phyloP scores from a whole-genome alignment of 2,113 vertebrate genomes.

The Oncorhynchus nerka region DNA sequence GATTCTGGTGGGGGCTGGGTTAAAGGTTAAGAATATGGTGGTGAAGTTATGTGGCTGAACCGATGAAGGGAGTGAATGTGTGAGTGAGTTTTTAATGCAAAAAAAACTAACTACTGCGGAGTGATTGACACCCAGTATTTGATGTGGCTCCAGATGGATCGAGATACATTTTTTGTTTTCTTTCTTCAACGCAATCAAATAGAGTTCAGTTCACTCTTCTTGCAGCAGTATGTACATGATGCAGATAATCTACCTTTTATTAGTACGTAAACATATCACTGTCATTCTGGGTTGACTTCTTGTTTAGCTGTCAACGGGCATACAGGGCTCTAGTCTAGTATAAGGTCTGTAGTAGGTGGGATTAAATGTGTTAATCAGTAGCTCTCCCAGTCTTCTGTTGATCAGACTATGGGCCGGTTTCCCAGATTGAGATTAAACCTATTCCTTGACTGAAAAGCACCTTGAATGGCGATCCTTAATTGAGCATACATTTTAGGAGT shows the following conservation, averaged over 20 bases:
- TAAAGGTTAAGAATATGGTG: not conserved
- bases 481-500: too few relatives aligned
- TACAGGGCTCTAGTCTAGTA: not conserved
- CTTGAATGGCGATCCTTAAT: too few relatives aligned
- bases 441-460: too few relatives aligned
- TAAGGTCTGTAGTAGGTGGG: not conserved
- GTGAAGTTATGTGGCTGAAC: slow-evolving; percentile 5
- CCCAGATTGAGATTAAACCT: too few relatives aligned
- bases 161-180: slow-evolving; percentile 26
- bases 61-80: slow-evolving; percentile 36
- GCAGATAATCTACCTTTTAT: slow-evolving; percentile 20
- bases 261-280: slow-evolving; percentile 60
- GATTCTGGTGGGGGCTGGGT: slow-evolving; percentile 14
- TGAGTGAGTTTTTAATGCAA: slow-evolving; percentile 59
- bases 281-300: slow-evolving; percentile 25
- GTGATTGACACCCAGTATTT: slow-evolving; percentile 56
- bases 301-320: slow-evolving; percentile 17
- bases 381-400: not conserved
- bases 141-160: slow-evolving; percentile 39
- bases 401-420: not conserved
- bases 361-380: not conserved
- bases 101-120: slow-evolving; percentile 53
- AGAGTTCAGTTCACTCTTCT: slow-evolving; percentile 9
- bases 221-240: slow-evolving; percentile 12
- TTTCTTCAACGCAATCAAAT: slow-evolving; percentile 31